phyloP scores from a whole-genome alignment of 1,140 invertebrate species.

The Spodoptera frugiperda region DNA sequence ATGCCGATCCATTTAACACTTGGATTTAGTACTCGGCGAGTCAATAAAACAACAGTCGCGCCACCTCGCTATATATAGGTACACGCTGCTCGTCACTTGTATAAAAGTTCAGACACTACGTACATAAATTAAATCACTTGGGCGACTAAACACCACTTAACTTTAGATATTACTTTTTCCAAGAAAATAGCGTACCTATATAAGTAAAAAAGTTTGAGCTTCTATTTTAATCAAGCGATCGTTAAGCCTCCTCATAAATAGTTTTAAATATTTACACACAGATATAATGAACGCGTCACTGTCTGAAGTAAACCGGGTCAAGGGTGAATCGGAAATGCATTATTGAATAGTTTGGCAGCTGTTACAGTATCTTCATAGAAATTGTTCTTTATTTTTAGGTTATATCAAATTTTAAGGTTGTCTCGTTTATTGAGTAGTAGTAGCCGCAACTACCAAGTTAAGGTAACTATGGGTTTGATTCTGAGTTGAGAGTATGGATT shows the following conservation, averaged over 20 bases:
- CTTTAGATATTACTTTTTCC: constrained; percentile 18
- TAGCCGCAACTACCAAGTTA: no score
- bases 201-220: not conserved
- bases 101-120: constrained; percentile 14
- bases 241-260: not conserved
- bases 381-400: constrained; percentile 2
- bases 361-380: constrained; percentile 10
- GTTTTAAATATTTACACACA: not conserved
- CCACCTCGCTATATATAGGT: not conserved
- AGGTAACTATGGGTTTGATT: no score
- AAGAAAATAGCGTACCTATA: constrained; percentile 11
- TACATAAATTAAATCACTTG: constrained; percentile 24
- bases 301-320: not conserved
- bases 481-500: no score
- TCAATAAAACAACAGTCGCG: constrained; percentile 32
- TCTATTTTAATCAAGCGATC: not conserved
- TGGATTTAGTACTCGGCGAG: constrained; percentile 51
- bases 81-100: not conserved
- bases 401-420: not conserved
- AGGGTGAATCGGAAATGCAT: not conserved
- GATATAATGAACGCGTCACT: constrained; percentile 7
- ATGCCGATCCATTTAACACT: constrained; percentile 59
- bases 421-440: no score
- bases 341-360: constrained; percentile 16
- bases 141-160: constrained; percentile 4